Evolutionary conservation across 2,797 vertebrate species (phyloP).

Genomic region (Anguilla megastoma): DNA sequence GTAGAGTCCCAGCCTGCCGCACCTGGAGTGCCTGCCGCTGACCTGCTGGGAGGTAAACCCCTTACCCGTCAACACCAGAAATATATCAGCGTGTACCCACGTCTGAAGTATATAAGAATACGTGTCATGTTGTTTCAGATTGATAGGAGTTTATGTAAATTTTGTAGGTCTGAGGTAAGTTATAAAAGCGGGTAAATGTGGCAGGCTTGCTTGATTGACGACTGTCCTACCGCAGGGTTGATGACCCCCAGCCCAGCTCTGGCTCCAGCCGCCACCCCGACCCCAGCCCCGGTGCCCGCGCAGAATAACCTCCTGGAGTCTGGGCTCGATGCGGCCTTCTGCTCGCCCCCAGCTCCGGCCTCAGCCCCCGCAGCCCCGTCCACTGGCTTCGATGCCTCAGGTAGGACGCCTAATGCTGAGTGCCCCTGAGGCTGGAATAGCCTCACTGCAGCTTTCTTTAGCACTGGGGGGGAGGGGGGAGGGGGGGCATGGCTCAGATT

Average conservation of each 20-base stretch:
- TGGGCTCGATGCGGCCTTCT: slow-evolving; percentile 86
- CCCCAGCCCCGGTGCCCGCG: slow-evolving; percentile 70
- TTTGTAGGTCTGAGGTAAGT: not conserved
- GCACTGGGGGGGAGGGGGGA: not conserved
- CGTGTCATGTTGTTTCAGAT: not conserved
- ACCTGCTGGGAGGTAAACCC: slow-evolving; percentile 89
- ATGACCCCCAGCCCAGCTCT: slow-evolving; percentile 73
- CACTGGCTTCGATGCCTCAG: slow-evolving; percentile 89
- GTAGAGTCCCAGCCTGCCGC: slow-evolving; percentile 78
- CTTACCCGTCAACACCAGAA: not conserved
- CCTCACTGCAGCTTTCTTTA: not conserved
- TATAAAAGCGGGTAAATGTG: not conserved
- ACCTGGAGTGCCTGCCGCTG: slow-evolving; percentile 80
- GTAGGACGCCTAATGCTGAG: slow-evolving; percentile 65
- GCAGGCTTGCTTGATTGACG: not conserved
- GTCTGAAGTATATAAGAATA: not conserved
- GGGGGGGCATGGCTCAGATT: not conserved
- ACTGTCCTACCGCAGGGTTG: slow-evolving; percentile 55
- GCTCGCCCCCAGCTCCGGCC: slow-evolving; percentile 66
- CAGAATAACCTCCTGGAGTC: slow-evolving; percentile 88
- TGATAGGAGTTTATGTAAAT: not conserved
- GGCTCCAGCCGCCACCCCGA: slow-evolving; percentile 66
- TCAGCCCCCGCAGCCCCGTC: slow-evolving; percentile 71
- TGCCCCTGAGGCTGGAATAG: not conserved
- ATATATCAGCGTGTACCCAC: not conserved